phyloP scores from a whole-genome alignment of 2,888 invertebrate genomes.

The Agapostemon virescens region DNA sequence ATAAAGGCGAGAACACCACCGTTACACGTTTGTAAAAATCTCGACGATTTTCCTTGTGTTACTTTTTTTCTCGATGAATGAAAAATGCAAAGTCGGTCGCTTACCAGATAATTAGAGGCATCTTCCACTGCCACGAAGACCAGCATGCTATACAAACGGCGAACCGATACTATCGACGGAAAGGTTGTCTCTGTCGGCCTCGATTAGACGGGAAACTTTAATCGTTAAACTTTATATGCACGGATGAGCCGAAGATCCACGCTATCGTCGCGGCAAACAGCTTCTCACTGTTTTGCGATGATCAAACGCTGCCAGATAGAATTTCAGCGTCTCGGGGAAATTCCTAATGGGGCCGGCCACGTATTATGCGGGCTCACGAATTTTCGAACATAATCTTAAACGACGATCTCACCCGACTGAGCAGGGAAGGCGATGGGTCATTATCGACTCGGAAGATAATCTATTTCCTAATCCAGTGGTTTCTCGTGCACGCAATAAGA shows the following conservation, averaged over 20 bases:
- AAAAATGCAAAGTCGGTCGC: neutral
- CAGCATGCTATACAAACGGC: neutral
- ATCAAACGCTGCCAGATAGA: neutral
- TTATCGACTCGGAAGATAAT: neutral
- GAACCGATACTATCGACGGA: neutral
- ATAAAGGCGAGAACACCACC: neutral
- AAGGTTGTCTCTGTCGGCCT: slow-evolving; percentile 6
- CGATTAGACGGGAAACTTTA: slow-evolving; percentile 9
- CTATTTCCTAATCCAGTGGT: neutral
- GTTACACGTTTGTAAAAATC: neutral
- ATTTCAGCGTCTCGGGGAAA: slow-evolving; percentile 43
- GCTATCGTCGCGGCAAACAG: neutral
- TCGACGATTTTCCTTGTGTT: neutral
- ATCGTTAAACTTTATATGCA: neutral
- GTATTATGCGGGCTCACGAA: slow-evolving; percentile 38
- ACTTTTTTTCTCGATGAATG: neutral
- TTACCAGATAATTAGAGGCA: slow-evolving; percentile 16
- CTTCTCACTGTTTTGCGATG: slow-evolving; percentile 23
- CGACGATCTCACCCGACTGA: neutral
- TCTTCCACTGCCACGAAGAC: neutral
- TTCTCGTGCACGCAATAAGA: too few species aligned
- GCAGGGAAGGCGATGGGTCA: neutral
- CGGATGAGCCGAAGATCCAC: neutral
- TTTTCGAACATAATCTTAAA: slow-evolving; percentile 9
- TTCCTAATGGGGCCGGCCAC: slow-evolving; percentile 36